Evolutionary conservation across 1,140 invertebrate species (phyloP), one percentile per base, ranked within the genome.

Genomic region (Brachionus calyciflorus): DNA sequence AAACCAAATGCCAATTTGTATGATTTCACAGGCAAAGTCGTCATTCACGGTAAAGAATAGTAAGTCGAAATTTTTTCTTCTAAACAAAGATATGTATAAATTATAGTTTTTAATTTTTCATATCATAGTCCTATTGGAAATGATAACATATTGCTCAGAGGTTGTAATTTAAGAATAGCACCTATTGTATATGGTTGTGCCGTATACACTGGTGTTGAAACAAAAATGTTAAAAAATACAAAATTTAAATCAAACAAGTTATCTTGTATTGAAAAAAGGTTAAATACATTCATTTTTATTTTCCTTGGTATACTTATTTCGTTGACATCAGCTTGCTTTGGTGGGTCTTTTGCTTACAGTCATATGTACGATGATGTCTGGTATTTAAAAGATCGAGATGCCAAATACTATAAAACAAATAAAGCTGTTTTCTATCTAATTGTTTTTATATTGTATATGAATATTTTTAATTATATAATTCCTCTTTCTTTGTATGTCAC

Each of bases 141-240:
- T 78, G 93, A 96, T 80, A 96, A 98, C 88, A 88, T 99, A 78
- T 86, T 99, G 76, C 87, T 98, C 41, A 87, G 95, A 81, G 95
- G 96, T 81, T 98, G 94, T 85, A 88, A 93, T 78, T 87, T 98
- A 46, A 94, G 96, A 84, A 98, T 98, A 83, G 91, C 91, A 1
- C 91, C 92, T 81, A 97, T 90, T 84, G 89, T 97, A 44, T 95
- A 98, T 83, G 96, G 96, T 76, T 91, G 90, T 84, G 91, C 91
- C 24, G 87, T 93, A 21, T 94, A 93, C 80, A 93, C 92, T 12
- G 91, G 91, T 1, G 88, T 89, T 81, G 90, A 93, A 68, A 93
- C 92, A 0, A 93, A 93, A 84, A 84, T 94, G 79, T 90, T 91
- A 7, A 83, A 92, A 7, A 94, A 94, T 81, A 92, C 91, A 40